phyloP scores from a whole-genome alignment of 2,888 invertebrate genomes.

The Leucania comma region DNA sequence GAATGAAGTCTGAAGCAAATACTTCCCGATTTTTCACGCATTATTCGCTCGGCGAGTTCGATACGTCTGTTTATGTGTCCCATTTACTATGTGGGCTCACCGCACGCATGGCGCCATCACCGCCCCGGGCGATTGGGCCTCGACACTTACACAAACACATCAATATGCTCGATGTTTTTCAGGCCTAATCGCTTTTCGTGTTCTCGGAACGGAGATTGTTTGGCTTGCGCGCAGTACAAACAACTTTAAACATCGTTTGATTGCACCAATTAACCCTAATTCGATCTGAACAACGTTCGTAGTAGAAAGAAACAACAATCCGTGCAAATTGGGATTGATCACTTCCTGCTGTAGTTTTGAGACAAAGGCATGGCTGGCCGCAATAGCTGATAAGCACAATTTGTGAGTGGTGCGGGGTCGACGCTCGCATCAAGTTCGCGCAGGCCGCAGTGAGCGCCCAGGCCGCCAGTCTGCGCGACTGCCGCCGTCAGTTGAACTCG shows the following conservation, averaged over 20 bases:
- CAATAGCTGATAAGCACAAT: slow-evolving; percentile 57
- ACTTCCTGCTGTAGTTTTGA: slow-evolving; percentile 57
- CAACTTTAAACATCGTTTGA: slow-evolving; percentile 61
- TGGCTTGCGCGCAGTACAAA: slow-evolving; percentile 41
- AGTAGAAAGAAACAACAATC: slow-evolving; percentile 56
- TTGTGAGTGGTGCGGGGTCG: slow-evolving; percentile 61
- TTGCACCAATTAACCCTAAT: slow-evolving; percentile 67
- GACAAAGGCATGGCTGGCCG: slow-evolving; percentile 55
- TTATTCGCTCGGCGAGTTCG: slow-evolving; percentile 10
- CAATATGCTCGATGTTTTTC: slow-evolving; percentile 29
- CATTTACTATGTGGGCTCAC: slow-evolving; percentile 62
- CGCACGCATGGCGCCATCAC: slow-evolving; percentile 42
- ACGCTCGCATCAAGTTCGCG: slow-evolving; percentile 55
- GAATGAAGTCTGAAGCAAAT: slow-evolving; percentile 7
- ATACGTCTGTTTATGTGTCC: slow-evolving; percentile 65
- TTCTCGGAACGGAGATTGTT: slow-evolving; percentile 44
- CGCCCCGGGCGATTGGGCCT: slow-evolving; percentile 7
- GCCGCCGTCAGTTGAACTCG: slow-evolving; percentile 55
- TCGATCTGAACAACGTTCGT: slow-evolving; percentile 53
- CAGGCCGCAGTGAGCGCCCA: slow-evolving; percentile 53
- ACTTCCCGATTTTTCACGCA: slow-evolving; percentile 9
- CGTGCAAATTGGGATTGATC: slow-evolving; percentile 64
- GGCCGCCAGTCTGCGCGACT: slow-evolving; percentile 14
- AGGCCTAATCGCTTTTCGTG: slow-evolving; percentile 49
- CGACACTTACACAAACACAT: slow-evolving; percentile 48